A percentile compares a stretch with the other conserved stretches of the same genome.
Evolutionary conservation across 2,797 vertebrate genomes (phyloP).

Genomic region (Amblyraja radiata): DNA sequence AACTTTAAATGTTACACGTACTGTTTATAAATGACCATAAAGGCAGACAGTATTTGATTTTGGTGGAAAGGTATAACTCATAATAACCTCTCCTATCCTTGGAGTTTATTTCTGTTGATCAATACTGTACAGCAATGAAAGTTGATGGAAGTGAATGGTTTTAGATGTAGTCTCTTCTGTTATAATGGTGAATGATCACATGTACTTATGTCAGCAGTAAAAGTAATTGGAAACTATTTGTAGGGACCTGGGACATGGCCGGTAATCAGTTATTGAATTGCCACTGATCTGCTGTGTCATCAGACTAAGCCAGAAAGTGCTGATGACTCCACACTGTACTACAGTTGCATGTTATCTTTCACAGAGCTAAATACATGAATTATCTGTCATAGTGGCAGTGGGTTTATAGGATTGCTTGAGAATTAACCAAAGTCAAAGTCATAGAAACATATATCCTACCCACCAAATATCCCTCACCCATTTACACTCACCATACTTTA

Average conservation of each 20-base stretch:
- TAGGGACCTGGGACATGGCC: too few relatives aligned
- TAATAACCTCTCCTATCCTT: not conserved
- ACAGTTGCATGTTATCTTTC: not conserved
- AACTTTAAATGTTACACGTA: not conserved
- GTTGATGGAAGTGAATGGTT: not conserved
- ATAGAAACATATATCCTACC: too few relatives aligned
- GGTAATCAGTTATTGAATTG: not conserved
- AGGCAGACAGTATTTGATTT: not conserved
- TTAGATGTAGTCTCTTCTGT: not conserved
- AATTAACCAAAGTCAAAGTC: not conserved
- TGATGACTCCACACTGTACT: not conserved
- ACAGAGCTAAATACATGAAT: not conserved
- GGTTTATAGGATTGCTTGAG: not conserved
- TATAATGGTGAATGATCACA: not conserved
- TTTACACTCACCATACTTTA: too few relatives aligned
- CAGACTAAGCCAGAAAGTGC: not conserved
- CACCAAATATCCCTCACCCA: too few relatives aligned
- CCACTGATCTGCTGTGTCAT: not conserved
- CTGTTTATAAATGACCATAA: not conserved
- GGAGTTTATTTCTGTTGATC: not conserved
- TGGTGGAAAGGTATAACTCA: not conserved
- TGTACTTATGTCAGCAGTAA: not conserved
- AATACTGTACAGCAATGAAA: not conserved
- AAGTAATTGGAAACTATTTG: not conserved
- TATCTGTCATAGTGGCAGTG: not conserved